phyloP scores from a whole-genome alignment of 2,888 invertebrate genomes.

The Nephrocerus scutellatus region DNA sequence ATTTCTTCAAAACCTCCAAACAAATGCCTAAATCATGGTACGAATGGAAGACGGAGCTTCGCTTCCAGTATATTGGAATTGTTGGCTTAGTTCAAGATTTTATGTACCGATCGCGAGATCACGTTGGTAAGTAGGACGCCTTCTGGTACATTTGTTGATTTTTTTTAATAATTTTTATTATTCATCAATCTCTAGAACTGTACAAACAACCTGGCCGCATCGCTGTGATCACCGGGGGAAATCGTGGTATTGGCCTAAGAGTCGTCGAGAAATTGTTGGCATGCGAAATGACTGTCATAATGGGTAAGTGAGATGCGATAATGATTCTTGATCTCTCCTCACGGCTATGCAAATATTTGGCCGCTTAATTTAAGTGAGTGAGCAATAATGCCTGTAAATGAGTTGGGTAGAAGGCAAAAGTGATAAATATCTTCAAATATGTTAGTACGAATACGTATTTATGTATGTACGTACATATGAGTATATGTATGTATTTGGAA shows the following conservation, averaged over 20 bases:
- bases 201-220: slow-evolving; percentile 59
- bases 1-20: slow-evolving; percentile 44
- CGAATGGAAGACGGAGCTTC: slow-evolving; percentile 44
- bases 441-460: no score
- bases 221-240: slow-evolving; percentile 80
- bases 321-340: no score
- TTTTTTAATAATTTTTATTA: neutral
- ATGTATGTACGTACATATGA: no score
- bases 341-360: no score
- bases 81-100: slow-evolving; percentile 41
- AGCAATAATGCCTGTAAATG: no score
- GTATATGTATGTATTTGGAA: no score
- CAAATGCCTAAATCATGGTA: slow-evolving; percentile 44
- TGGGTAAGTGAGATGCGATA: slow-evolving; percentile 52
- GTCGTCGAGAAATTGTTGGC: slow-evolving; percentile 68
- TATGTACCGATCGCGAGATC: slow-evolving; percentile 32
- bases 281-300: slow-evolving; percentile 68
- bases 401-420: no score
- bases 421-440: no score
- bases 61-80: slow-evolving; percentile 41
- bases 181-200: slow-evolving; percentile 51
- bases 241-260: slow-evolving; percentile 74
- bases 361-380: no score
- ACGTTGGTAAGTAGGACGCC: slow-evolving; percentile 45
- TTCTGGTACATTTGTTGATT: slow-evolving; percentile 1